phyloP scores from a whole-genome alignment of 2,113 vertebrate genomes.

The Sphaerodactylus townsendi region DNA sequence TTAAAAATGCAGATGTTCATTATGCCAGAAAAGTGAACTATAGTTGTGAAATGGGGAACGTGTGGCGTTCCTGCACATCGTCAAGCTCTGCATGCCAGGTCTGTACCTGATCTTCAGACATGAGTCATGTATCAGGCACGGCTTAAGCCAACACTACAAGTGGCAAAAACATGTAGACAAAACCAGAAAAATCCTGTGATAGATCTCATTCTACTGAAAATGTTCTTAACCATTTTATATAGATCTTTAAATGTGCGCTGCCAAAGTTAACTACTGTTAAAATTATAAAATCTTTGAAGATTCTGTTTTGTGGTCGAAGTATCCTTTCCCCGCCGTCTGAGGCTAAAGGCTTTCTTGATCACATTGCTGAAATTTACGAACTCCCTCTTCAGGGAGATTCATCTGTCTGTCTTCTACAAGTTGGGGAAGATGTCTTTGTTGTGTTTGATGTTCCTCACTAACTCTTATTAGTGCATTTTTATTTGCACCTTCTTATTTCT shows the following conservation, averaged over 20 bases:
- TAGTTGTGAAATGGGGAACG: not conserved
- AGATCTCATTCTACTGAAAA: not conserved
- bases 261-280: not conserved
- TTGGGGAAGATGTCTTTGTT: too few relatives aligned
- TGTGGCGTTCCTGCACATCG: not conserved
- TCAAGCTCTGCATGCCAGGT: not conserved
- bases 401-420: too few relatives aligned
- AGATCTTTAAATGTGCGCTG: too few relatives aligned
- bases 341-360: too few relatives aligned
- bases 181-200: not conserved
- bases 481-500: too few relatives aligned
- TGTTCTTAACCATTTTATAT: too few relatives aligned
- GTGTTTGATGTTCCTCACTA: too few relatives aligned
- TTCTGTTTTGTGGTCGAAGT: too few relatives aligned
- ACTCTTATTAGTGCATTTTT: too few relatives aligned
- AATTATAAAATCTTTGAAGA: not conserved
- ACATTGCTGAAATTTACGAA: too few relatives aligned
- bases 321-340: too few relatives aligned
- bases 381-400: too few relatives aligned
- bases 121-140: not conserved
- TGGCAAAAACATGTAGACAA: not conserved
- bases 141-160: not conserved
- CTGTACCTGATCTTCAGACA: not conserved
- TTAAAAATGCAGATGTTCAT: not conserved
- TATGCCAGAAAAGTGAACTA: not conserved